Percentiles rank a stretch among this genome's conserved stretches.
Conservation (phyloP, 2,797 vertebrate genomes). For the Characodon lateralis region DNA sequence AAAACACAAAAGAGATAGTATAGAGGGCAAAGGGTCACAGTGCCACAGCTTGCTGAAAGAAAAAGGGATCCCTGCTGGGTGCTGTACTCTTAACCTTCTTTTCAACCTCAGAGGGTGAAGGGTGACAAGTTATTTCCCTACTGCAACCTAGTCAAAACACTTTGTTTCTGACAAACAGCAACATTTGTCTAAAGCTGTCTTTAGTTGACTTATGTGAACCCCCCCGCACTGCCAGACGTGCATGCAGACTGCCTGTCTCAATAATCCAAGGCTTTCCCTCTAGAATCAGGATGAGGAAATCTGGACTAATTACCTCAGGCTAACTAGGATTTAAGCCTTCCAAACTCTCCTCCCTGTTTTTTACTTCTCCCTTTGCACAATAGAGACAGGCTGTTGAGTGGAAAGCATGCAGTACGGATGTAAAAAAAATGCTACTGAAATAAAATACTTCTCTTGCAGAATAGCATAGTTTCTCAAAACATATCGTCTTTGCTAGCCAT, state of each 20-base stretch:
- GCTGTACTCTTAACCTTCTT: conserved; percentile 43
- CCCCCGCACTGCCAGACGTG: conserved; percentile 9
- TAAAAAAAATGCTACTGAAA: conserved; percentile 12
- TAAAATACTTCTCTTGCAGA: neutral
- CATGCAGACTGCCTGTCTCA: conserved; percentile 27
- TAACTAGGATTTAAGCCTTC: conserved; percentile 63
- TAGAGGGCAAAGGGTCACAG: conserved; percentile 53
- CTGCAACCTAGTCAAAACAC: conserved; percentile 27
- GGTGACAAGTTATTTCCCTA: conserved; percentile 32
- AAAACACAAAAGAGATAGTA: conserved; percentile 31
- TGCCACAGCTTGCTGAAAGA: conserved; percentile 23
- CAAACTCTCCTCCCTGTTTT: conserved; percentile 46
- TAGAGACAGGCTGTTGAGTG: conserved; percentile 1
- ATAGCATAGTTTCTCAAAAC: neutral
- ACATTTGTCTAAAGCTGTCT: conserved; percentile 41
- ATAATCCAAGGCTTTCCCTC: conserved; percentile 72
- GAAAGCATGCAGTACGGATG: neutral
- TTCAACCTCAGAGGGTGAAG: conserved; percentile 26
- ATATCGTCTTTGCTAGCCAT: neutral
- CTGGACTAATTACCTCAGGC: conserved; percentile 70
- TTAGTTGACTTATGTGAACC: conserved; percentile 46
- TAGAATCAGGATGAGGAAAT: conserved; percentile 66
- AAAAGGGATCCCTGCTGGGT: conserved; percentile 51
- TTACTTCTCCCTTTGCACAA: conserved; percentile 23
- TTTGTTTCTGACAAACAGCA: conserved; percentile 25